Conservation (phyloP, 2,113 vertebrate genomes). For the Asarcornis scutulata region DNA sequence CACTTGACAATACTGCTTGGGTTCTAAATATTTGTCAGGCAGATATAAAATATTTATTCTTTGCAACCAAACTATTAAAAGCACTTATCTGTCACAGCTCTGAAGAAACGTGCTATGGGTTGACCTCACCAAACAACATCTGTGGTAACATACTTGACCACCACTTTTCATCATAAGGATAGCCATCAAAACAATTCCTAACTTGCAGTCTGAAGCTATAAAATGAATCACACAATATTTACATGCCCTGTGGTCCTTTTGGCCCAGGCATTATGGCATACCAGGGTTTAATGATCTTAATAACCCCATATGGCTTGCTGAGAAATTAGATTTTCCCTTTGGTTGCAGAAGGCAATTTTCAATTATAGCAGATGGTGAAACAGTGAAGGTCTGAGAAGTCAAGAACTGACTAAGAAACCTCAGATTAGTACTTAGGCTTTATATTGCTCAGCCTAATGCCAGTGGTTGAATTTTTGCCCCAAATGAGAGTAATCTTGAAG, state of each 20-base stretch:
- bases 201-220: slow-evolving; percentile 28
- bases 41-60: neutral
- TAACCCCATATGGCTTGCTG: slow-evolving; percentile 70
- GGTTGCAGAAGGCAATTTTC: slow-evolving; percentile 68
- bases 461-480: slow-evolving; percentile 23
- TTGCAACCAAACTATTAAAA: slow-evolving; percentile 29
- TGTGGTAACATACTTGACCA: slow-evolving; percentile 41
- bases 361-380: slow-evolving; percentile 72
- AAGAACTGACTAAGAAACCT: slow-evolving; percentile 59
- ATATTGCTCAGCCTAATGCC: slow-evolving; percentile 13
- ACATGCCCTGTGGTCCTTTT: slow-evolving; percentile 44
- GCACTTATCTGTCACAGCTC: neutral
- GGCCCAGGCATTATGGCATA: slow-evolving; percentile 55
- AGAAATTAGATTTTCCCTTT: slow-evolving; percentile 71
- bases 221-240: slow-evolving; percentile 61
- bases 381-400: slow-evolving; percentile 69
- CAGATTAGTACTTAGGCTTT: slow-evolving; percentile 51
- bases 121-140: slow-evolving; percentile 21
- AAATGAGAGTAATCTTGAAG: neutral
- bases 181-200: slow-evolving; percentile 43
- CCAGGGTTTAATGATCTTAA: slow-evolving; percentile 67
- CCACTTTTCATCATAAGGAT: slow-evolving; percentile 33
- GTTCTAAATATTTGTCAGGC: slow-evolving; percentile 2
- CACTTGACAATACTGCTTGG: neutral
- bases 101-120: neutral